Base-by-base conservation (phyloP, 2,888 invertebrate species). In the Agrochola macilenta region DNA sequence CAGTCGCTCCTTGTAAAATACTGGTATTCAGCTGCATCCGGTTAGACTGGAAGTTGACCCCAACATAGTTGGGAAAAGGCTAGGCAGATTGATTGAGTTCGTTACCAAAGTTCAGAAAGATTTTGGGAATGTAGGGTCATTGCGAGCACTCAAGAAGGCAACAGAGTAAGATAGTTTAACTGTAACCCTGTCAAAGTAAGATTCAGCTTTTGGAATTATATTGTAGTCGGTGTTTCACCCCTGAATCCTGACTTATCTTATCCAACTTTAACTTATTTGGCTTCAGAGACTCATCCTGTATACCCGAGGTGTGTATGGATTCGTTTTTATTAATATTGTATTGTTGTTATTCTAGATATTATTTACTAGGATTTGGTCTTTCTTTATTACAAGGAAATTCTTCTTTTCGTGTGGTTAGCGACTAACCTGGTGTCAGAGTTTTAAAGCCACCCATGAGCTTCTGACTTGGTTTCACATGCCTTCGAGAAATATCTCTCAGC, bases 251-350 rank as follows among this genome's bases (percentile, higher is more conserved):
- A 76, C 5, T 49, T 52, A 9, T 20, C n/a, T 39, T 20, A 23
- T 30, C 23, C 0, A n/a, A 46, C 23, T 26, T 23, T 26, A 17
- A n/a, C 17, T 43, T 20, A 17, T 39, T 30, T 30, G 0, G 4
- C 17, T 58, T 68, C 2, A 43, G 17, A 12, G 23, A 12, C n/a
- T n/a, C 70, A 79, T 0, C 70, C 70, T 77, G 58, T 77, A 23
- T 43, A 30, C 2, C 12, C 12, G 12, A 70, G 12, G 20, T 35
- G 35, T 71, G 14, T 49, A 39, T 63, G n/a, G n/a, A 30, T 73
- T n/a, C 20, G 30, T 57, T 80, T 61, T 43, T 58, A 69, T 46
- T 77, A 54, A 79, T 79, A 79, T 69, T 61, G 20, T 64, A 26
- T 26, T 54, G 49, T 52, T 52, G 1, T 52, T 20, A 39, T 7